Evolutionary conservation across 2,797 vertebrate genomes (phyloP).

Genomic region (Danionella dracula): DNA sequence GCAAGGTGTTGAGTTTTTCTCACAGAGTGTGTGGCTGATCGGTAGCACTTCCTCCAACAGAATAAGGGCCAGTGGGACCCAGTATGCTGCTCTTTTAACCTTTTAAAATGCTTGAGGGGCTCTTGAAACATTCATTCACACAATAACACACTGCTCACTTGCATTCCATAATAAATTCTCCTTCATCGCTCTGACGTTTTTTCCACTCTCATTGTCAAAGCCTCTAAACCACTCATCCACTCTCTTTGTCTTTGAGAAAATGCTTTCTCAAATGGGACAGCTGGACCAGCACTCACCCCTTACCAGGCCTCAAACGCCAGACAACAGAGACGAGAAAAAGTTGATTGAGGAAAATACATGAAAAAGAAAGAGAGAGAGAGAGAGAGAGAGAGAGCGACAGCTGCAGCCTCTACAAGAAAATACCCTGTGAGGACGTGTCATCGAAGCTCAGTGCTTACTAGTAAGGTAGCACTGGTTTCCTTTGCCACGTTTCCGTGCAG

Average conservation of each 20-base stretch:
- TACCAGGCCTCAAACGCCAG: slow-evolving; percentile 46
- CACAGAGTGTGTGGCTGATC: slow-evolving; percentile 52
- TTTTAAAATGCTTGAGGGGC: slow-evolving; percentile 15
- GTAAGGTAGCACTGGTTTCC: slow-evolving; percentile 62
- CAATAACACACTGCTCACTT: neutral
- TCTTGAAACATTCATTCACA: slow-evolving; percentile 22
- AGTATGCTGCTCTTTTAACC: neutral
- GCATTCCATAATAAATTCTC: slow-evolving; percentile 19
- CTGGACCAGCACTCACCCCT: slow-evolving; percentile 50
- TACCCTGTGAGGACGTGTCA: slow-evolving; percentile 63
- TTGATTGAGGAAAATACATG: slow-evolving; percentile 40
- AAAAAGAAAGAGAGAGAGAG: slow-evolving; percentile 27
- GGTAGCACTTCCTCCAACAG: slow-evolving; percentile 61
- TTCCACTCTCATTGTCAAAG: slow-evolving; percentile 7
- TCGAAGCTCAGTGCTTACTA: slow-evolving; percentile 61
- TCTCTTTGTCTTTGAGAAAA: slow-evolving; percentile 16
- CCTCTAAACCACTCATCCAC: slow-evolving; percentile 5
- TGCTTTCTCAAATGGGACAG: slow-evolving; percentile 50
- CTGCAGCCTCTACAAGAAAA: slow-evolving; percentile 63
- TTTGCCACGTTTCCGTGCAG: slow-evolving; percentile 59
- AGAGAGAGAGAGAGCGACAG: slow-evolving; percentile 59
- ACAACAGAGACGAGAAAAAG: slow-evolving; percentile 57
- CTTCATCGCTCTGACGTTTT: slow-evolving; percentile 16
- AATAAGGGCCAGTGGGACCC: slow-evolving; percentile 44
- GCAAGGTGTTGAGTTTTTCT: slow-evolving; percentile 60